Percentiles rank a stretch among this genome's conserved stretches.
These are phyloP conservation scores for Podarcis lilfordi DNA, from an alignment of 2,797 vertebrate genomes.

Conservation along the genomic window DNA sequence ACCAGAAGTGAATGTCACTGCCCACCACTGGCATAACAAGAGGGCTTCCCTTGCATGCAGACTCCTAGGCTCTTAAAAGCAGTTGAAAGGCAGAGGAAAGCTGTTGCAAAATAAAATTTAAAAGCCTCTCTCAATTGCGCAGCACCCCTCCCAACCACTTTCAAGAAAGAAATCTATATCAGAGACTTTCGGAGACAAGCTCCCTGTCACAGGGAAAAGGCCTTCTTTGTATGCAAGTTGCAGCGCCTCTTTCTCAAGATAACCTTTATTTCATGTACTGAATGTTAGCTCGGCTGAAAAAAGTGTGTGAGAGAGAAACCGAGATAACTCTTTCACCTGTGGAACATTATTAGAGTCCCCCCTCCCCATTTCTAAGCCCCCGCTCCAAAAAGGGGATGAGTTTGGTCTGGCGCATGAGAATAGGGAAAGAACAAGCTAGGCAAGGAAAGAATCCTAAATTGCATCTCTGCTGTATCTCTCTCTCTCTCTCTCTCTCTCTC, in stretches of 20 bases:
- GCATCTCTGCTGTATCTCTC: constrained; percentile 15
- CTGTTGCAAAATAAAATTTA: neutral
- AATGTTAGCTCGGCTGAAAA: constrained; percentile 64
- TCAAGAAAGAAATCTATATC: constrained; percentile 27
- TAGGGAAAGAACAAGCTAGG: constrained; percentile 47
- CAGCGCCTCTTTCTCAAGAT: constrained; percentile 64
- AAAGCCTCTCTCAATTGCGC: neutral
- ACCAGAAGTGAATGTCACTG: too few relatives aligned
- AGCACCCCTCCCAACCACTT: neutral
- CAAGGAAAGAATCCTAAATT: constrained; percentile 41
- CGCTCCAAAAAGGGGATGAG: constrained; percentile 36
- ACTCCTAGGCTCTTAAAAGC: constrained; percentile 6
- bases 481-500: constrained; percentile 41
- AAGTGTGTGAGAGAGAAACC: neutral
- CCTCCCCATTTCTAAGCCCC: too few relatives aligned
- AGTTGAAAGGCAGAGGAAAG: neutral
- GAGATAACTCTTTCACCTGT: constrained; percentile 66
- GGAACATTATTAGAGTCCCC: constrained; percentile 58
- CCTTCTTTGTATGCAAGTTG: constrained; percentile 59
- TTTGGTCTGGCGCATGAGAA: constrained; percentile 57
- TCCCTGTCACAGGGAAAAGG: constrained; percentile 45
- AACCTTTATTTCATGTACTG: constrained; percentile 68
- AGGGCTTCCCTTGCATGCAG: too few relatives aligned
- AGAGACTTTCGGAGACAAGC: constrained; percentile 52
- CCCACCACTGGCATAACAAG: too few relatives aligned